These are phyloP conservation scores for Ochropacha duplaris DNA, from an alignment of 2,888 invertebrate species.

Conservation along the genomic window DNA sequence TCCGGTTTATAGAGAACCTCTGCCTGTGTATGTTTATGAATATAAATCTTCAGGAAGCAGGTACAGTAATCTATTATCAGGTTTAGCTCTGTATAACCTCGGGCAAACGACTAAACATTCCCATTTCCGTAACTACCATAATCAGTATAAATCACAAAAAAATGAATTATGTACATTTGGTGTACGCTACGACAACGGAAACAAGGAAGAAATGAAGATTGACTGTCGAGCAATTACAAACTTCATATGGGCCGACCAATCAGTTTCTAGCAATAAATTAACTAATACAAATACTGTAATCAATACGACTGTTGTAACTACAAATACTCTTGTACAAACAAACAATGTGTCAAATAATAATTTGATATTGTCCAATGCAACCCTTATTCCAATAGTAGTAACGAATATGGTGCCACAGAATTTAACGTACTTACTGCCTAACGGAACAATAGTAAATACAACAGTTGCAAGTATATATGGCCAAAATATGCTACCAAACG, in stretches of 20 bases:
- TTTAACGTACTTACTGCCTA: not conserved
- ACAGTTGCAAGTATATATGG: not conserved
- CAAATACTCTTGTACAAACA: not conserved
- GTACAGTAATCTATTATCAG: constrained; percentile 23
- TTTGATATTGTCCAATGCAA: not conserved
- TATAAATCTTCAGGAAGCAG: constrained; percentile 25
- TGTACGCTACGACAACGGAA: constrained; percentile 15
- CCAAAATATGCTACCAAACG: not conserved
- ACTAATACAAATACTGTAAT: not conserved
- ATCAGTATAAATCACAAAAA: constrained; percentile 14
- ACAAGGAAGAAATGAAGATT: constrained; percentile 20
- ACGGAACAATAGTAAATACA: constrained; percentile 7
- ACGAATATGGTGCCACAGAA: not conserved
- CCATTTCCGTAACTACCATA: not conserved
- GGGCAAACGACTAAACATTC: constrained; percentile 5
- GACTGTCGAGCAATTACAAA: constrained; percentile 24
- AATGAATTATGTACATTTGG: constrained; percentile 26
- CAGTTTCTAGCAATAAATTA: not conserved
- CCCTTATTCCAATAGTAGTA: not conserved
- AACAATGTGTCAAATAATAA: not conserved
- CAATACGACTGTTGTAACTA: not conserved
- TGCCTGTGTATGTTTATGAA: constrained; percentile 24
- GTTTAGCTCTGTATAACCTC: constrained; percentile 27
- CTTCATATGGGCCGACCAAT: constrained; percentile 16
- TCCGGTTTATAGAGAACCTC: constrained; percentile 18